Conservation (phyloP, 2,113 vertebrate genomes). For the Dipodomys merriami region DNA sequence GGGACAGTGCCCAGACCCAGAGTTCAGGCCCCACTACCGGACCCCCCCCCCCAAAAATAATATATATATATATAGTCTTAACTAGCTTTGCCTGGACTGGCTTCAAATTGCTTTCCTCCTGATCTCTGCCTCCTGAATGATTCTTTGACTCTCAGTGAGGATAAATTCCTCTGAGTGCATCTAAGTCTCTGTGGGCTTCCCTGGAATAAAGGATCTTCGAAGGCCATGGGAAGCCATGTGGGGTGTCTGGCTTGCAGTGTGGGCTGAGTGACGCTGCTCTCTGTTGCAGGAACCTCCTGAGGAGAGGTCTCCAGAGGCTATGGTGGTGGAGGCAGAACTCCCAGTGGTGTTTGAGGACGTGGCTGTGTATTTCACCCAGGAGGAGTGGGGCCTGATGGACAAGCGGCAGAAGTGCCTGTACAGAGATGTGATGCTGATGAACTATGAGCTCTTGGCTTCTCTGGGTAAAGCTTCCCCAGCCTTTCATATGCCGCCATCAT, state of each 20-base stretch:
- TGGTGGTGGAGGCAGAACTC: neutral
- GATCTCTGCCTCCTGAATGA: neutral
- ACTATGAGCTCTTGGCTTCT: conserved; percentile 67
- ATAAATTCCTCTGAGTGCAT: neutral
- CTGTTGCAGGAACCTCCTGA: conserved; percentile 63
- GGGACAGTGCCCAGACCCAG: too few relatives aligned
- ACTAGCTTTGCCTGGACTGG: too few relatives aligned
- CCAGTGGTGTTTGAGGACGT: conserved; percentile 67
- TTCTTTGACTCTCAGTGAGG: neutral
- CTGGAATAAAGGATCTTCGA: neutral
- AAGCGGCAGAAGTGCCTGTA: conserved; percentile 70
- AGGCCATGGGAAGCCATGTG: accelerated
- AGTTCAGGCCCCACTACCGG: too few relatives aligned
- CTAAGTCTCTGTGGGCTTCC: neutral
- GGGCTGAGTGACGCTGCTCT: conserved; percentile 22
- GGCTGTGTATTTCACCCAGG: conserved; percentile 65
- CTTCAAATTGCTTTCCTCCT: too few relatives aligned
- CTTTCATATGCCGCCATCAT: neutral
- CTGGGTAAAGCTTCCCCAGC: conserved; percentile 58
- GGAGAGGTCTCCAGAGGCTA: neutral
- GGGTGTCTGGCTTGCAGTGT: neutral
- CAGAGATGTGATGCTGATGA: conserved; percentile 72
- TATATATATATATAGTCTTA: too few relatives aligned
- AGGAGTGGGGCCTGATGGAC: conserved; percentile 73
- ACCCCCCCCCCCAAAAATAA: too few relatives aligned